phyloP scores from a whole-genome alignment of 1,140 invertebrate genomes.

The Cyphomyrmex costatus region DNA sequence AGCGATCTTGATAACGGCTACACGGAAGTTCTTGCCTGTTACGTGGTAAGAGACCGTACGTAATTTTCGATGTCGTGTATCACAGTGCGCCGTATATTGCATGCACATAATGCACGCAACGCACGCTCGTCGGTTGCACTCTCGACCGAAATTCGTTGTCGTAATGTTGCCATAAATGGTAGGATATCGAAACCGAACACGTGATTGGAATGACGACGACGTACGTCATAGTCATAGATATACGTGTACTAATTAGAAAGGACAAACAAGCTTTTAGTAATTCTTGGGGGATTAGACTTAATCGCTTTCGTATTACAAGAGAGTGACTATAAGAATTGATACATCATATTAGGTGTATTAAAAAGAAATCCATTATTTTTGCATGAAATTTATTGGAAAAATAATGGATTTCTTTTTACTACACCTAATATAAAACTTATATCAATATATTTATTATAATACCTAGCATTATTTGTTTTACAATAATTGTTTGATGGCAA shows the following conservation, averaged over 20 bases:
- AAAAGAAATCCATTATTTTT: no score
- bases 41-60: conserved; percentile 17
- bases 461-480: not conserved
- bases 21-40: conserved; percentile 27
- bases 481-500: not conserved
- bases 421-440: not conserved
- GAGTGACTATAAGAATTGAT: not conserved
- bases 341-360: no score
- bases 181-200: conserved; percentile 21
- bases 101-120: conserved; percentile 30
- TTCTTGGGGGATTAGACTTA: not conserved
- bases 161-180: conserved; percentile 13
- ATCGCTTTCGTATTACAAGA: not conserved
- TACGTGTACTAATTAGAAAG: not conserved
- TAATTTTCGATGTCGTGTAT: conserved; percentile 46
- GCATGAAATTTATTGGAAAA: no score
- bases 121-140: conserved; percentile 46
- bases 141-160: conserved; percentile 20
- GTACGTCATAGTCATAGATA: not conserved
- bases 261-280: not conserved
- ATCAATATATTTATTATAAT: not conserved
- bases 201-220: conserved; percentile 23
- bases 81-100: not conserved
- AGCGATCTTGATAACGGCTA: conserved; percentile 41
- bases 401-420: no score